A percentile compares a stretch with the other conserved stretches of the same genome.
phyloP scores from a whole-genome alignment of 2,113 vertebrate genomes.

The Dromas ardeola region DNA sequence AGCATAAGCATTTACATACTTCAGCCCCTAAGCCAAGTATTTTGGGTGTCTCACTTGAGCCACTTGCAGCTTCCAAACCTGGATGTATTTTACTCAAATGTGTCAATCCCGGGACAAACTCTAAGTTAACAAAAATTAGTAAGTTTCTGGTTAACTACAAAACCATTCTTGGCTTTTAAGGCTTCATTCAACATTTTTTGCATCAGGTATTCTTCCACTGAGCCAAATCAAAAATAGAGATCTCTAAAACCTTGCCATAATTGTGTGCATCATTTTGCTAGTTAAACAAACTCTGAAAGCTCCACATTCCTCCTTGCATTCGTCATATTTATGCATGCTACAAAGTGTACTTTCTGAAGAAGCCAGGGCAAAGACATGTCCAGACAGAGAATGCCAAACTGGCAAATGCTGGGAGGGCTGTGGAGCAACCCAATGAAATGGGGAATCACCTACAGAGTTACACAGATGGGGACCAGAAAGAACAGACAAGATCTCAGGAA shows the following conservation, averaged over 20 bases:
- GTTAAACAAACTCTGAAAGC: neutral
- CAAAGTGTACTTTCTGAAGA: neutral
- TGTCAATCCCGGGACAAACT: neutral
- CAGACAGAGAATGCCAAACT: accelerated
- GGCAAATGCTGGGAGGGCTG: neutral
- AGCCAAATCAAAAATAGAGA: neutral
- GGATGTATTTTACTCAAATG: neutral
- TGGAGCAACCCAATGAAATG: accelerated
- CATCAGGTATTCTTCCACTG: neutral
- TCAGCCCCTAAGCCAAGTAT: neutral
- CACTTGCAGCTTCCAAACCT: neutral
- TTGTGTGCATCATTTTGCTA: neutral
- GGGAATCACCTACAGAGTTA: neutral
- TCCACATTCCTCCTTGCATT: neutral
- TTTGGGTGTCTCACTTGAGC: neutral
- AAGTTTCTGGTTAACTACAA: neutral
- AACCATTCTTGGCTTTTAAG: neutral
- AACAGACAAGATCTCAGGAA: neutral
- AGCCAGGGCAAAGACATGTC: neutral
- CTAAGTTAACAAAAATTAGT: neutral
- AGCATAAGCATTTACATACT: neutral
- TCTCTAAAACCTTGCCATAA: neutral
- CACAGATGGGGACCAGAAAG: neutral
- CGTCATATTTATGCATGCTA: neutral
- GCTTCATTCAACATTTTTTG: neutral